phyloP scores from a whole-genome alignment of 2,113 vertebrate genomes.

The Zeus faber region DNA sequence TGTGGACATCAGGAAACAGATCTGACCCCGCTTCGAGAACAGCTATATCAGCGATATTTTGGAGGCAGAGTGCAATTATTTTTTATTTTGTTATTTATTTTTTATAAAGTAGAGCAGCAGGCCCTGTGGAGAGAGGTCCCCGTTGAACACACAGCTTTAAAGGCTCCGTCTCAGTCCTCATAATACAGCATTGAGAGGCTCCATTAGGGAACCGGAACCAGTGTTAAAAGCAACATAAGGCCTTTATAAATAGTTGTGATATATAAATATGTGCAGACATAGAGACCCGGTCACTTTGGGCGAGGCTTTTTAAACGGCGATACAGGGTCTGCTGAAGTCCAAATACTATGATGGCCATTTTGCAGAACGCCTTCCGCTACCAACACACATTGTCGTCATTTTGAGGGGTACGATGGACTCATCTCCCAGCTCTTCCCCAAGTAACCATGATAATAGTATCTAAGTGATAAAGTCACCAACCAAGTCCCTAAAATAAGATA shows the following conservation, averaged over 20 bases:
- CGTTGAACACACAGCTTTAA: slow-evolving; percentile 15
- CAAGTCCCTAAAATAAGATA: slow-evolving; percentile 3
- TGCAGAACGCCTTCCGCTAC: slow-evolving; percentile 5
- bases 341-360: slow-evolving; percentile 41
- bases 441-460: slow-evolving; percentile 7
- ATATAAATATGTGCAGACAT: slow-evolving; percentile 61
- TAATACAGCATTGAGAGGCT: slow-evolving; percentile 62
- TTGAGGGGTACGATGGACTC: background rate
- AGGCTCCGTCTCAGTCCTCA: slow-evolving; percentile 4
- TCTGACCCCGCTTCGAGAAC: too few species aligned
- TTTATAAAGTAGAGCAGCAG: background rate
- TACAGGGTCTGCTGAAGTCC: slow-evolving; percentile 26
- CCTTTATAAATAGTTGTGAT: slow-evolving; percentile 62
- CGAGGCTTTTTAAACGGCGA: slow-evolving; percentile 28
- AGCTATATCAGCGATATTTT: too few species aligned
- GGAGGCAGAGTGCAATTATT: too few species aligned
- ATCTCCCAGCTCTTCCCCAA: background rate
- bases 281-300: slow-evolving; percentile 30
- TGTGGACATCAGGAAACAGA: too few species aligned
- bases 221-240: slow-evolving; percentile 58
- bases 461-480: slow-evolving; percentile 50
- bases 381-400: background rate
- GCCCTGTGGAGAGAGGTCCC: background rate
- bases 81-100: too few species aligned
- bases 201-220: slow-evolving; percentile 32